phyloP scores from a whole-genome alignment of 2,113 vertebrate species.

The Leptocoma aspasia region DNA sequence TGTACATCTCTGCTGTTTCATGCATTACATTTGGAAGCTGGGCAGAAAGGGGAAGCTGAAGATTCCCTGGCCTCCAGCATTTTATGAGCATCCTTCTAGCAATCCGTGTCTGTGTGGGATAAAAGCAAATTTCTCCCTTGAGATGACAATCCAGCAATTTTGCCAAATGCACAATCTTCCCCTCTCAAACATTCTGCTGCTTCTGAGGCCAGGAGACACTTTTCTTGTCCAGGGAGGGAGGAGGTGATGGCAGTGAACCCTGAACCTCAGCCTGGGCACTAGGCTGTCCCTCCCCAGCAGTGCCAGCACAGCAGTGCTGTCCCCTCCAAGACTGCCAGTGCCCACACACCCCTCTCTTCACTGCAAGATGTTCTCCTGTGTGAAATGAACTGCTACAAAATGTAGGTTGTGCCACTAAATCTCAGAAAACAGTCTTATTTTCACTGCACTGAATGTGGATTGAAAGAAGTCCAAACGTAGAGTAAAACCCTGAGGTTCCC shows the following conservation, averaged over 20 bases:
- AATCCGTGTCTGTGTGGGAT: neutral
- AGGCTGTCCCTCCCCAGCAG: neutral
- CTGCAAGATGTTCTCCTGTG: neutral
- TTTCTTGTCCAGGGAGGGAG: neutral
- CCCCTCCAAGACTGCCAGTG: fast-evolving
- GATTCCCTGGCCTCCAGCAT: neutral
- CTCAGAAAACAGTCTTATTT: neutral
- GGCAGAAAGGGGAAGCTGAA: neutral
- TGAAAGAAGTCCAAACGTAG: neutral
- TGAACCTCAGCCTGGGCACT: neutral
- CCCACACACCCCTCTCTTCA: neutral
- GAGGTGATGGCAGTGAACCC: neutral
- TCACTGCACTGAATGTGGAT: neutral
- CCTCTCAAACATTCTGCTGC: neutral
- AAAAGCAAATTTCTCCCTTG: neutral
- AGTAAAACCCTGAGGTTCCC: neutral
- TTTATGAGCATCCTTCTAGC: neutral
- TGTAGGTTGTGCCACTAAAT: neutral
- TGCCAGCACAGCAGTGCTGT: neutral
- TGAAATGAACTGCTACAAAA: neutral
- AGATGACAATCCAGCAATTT: neutral
- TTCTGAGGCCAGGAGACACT: neutral
- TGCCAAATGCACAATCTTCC: neutral
- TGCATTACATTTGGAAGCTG: neutral
- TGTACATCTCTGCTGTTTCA: neutral